phyloP scores from a whole-genome alignment of 2,888 invertebrate genomes.

The Dynastes maya region DNA sequence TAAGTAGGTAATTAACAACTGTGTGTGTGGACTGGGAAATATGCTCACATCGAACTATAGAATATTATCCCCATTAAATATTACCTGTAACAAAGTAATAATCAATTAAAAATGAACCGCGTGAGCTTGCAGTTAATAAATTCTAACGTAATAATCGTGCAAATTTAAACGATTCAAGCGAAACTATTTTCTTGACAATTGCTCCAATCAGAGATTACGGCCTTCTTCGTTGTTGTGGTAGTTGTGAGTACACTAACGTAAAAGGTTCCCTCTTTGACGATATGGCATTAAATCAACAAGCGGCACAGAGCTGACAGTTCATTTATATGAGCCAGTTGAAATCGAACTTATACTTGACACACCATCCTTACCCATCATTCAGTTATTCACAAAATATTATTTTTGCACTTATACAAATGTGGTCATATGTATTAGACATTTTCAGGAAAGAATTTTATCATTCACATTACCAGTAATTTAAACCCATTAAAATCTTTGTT shows the following conservation, averaged over 20 bases:
- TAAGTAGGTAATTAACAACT: too few relatives aligned
- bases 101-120: conserved; percentile 56
- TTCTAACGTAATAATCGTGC: conserved; percentile 59
- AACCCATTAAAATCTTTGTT: too few relatives aligned
- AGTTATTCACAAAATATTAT: conserved; percentile 54
- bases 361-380: conserved; percentile 47
- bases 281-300: conserved; percentile 58
- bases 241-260: conserved; percentile 43
- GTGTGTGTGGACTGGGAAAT: too few relatives aligned
- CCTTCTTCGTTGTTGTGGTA: background rate
- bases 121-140: conserved; percentile 56
- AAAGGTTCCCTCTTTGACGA: conserved; percentile 53
- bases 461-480: too few relatives aligned
- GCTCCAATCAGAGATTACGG: conserved; percentile 56
- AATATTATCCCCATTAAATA: too few relatives aligned
- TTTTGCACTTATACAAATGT: background rate
- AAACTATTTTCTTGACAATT: conserved; percentile 57
- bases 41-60: too few relatives aligned
- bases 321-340: conserved; percentile 59
- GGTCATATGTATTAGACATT: too few relatives aligned
- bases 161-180: conserved; percentile 56
- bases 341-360: conserved; percentile 57
- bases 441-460: too few relatives aligned
- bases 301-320: conserved; percentile 59
- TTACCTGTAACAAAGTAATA: conserved; percentile 48